Evolutionary conservation across 1,140 invertebrate genomes (phyloP).

Genomic region (Brachionus sp.): DNA sequence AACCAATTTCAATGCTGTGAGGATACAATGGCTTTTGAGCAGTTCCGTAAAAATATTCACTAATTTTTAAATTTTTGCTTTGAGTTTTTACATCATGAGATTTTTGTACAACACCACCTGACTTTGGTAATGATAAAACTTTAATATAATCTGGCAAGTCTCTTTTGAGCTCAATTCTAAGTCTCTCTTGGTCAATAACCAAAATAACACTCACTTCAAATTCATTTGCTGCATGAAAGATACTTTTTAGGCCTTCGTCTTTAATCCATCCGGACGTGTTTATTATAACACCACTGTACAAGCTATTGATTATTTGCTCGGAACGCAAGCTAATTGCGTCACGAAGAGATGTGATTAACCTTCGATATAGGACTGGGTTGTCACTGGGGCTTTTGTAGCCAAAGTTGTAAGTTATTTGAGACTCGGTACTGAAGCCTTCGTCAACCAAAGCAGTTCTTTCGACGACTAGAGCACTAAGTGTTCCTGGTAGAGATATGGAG

Average conservation of each 20-base stretch:
- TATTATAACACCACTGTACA: slow-evolving; percentile 83
- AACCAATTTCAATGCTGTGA: slow-evolving; percentile 83
- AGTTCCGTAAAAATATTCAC: slow-evolving; percentile 91
- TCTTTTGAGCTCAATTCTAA: slow-evolving; percentile 86
- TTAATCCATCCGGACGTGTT: slow-evolving; percentile 98
- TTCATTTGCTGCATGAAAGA: slow-evolving; percentile 75
- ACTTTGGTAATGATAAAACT: slow-evolving; percentile 88
- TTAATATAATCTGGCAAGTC: slow-evolving; percentile 83
- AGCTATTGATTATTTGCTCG: slow-evolving; percentile 79
- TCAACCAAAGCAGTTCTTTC: slow-evolving; percentile 85
- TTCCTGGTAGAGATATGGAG: slow-evolving; percentile 83
- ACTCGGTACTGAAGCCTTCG: slow-evolving; percentile 68
- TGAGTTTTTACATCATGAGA: slow-evolving; percentile 27
- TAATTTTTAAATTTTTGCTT: slow-evolving; percentile 63
- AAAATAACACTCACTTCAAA: slow-evolving; percentile 93
- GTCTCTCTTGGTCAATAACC: slow-evolving; percentile 89
- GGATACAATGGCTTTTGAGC: slow-evolving; percentile 76
- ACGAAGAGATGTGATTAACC: slow-evolving; percentile 74
- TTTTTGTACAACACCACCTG: slow-evolving; percentile 76
- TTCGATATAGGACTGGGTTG: slow-evolving; percentile 81
- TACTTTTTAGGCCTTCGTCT: slow-evolving; percentile 66
- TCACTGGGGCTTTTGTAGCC: slow-evolving; percentile 75
- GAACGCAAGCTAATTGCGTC: slow-evolving; percentile 78
- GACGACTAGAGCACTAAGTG: slow-evolving; percentile 79
- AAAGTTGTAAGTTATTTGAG: slow-evolving; percentile 87